phyloP scores from a whole-genome alignment of 1,140 invertebrate genomes.

The Chironomus striatipennis region DNA sequence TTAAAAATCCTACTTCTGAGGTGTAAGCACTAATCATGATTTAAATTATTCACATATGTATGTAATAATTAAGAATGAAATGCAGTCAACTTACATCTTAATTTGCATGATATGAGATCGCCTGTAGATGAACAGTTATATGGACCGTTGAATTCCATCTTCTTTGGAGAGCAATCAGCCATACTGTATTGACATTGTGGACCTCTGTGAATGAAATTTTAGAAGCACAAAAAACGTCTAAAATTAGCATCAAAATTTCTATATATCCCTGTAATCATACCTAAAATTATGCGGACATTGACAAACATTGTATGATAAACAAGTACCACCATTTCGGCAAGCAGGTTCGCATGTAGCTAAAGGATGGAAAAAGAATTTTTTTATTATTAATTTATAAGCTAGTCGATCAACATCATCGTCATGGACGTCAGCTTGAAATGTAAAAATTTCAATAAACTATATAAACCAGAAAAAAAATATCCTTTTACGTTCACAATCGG shows the following conservation, averaged over 20 bases:
- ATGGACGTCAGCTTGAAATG: too few relatives aligned
- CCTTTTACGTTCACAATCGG: slow-evolving; percentile 47
- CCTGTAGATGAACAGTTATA: slow-evolving; percentile 56
- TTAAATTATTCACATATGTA: too few relatives aligned
- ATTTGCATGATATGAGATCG: slow-evolving; percentile 51
- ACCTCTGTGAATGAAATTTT: slow-evolving; percentile 19
- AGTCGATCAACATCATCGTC: slow-evolving; percentile 5
- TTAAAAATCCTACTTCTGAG: too few relatives aligned
- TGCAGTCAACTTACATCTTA: slow-evolving; percentile 64
- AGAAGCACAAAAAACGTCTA: slow-evolving; percentile 28
- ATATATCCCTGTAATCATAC: slow-evolving; percentile 17
- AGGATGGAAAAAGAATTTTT: slow-evolving; percentile 27
- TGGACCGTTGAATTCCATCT: slow-evolving; percentile 63
- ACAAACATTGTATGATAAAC: slow-evolving; percentile 62
- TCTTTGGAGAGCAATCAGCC: slow-evolving; percentile 48
- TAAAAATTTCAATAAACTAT: too few relatives aligned
- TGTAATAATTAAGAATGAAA: too few relatives aligned
- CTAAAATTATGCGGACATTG: slow-evolving; percentile 62
- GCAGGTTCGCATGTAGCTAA: slow-evolving; percentile 61
- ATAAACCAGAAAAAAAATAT: too few relatives aligned
- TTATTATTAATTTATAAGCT: slow-evolving; percentile 26
- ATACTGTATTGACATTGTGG: slow-evolving; percentile 28
- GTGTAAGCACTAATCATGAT: too few relatives aligned
- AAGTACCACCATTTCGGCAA: slow-evolving; percentile 67
- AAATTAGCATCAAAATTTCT: slow-evolving; percentile 18